Base-by-base conservation (phyloP, 2,797 vertebrate genomes). In the Enteromius trimaculatus region DNA sequence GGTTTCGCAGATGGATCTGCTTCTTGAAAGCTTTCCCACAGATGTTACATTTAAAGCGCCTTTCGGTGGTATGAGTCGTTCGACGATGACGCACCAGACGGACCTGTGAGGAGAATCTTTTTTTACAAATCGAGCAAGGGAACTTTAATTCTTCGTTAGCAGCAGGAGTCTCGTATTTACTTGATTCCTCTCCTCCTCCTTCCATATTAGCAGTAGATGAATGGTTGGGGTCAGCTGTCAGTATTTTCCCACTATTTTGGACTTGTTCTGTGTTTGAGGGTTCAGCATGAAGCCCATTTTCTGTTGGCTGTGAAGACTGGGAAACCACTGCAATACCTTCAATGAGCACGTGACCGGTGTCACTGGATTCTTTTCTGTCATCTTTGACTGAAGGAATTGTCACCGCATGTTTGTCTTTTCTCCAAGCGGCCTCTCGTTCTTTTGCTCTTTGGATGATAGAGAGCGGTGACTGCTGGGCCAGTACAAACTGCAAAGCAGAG, bases 21-120 rank as follows among this genome's bases (percentile, higher is more conserved):
- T 97, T 97, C 91, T 96, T 97, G 84, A 98, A 98, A 31, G 95
- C 92, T 89, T 96, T 97, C 23, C 94, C 94, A 0, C 97, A 98
- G 13, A 96, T 89, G 9, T 92, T 94, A 1, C 97, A 98, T n/a
- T 94, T 83, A 76, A 97, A 97, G 83, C 93, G 94, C 34, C 96
- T 93, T 87, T 97, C 96, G 0, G 92, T 66, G 5, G 89, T 92
- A 0, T 97, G 97, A 0, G 95, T 92, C 0, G 95, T 93, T 0
- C 94, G 94, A 0, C 95, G 93, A 83, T 97, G 97, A 58, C 95
- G 93, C 29, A 95, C 90, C 14, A 97, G 93, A 77, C 94, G 94
- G 85, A 96, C 92, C 80, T 95, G 93, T 0, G 96, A 95, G 19
- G 93, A 80, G 13, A 97, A 97, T 0, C 87, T 90, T 91, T 96